Base-by-base conservation (phyloP, 1,140 invertebrate genomes). In the Drosophila subobscura region DNA sequence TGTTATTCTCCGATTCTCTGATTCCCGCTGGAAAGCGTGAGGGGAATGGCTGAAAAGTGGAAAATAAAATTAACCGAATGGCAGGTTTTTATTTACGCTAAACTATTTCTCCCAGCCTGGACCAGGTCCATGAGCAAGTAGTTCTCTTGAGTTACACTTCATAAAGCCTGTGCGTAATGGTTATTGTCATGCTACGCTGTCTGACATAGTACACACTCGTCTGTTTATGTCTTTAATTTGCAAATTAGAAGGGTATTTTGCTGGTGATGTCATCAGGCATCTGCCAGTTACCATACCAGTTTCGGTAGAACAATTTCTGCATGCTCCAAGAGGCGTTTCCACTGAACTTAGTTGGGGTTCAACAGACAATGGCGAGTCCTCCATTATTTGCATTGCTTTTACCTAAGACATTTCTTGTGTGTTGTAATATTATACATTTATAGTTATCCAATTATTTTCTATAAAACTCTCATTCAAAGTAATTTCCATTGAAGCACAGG, bases 61-160 rank as follows among this genome's bases (percentile, higher is more conserved):
- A 58, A 58, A 71, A 71, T 66, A 70, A 71, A 71, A 71, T 70
- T 70, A 70, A 71, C 65, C 65, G 55, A 58, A 71, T 40, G 68
- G 27, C 65, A 68, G 63, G 65, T 68, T 68, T 67, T 68, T 68
- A 67, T 68, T 68, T 41, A 68, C 63, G 20, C 63, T 68, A 68
- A 68, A 67, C 68, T 56, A 56, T 68, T 29, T 63, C 0, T 56
- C 42, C 33, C 6, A 33, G 65, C 63, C 27, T 41, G 16, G 14
- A n/a, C 33, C 50, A 60, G 50, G 58, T 37, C 3, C 33, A 12
- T 4, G 3, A 37, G 12, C 57, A 50, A 25, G 41, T 25, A 61
- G 58, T 57, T 29, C 44, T 58, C n/a, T 68, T 51, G 56, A 68
- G 66, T 68, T 68, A 68, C 64, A 49, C 66, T 56, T 70, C 71